A percentile compares a stretch with the other conserved stretches of the same genome.
phyloP scores from a whole-genome alignment of 2,797 vertebrate genomes.

The Erpetoichthys calabaricus region DNA sequence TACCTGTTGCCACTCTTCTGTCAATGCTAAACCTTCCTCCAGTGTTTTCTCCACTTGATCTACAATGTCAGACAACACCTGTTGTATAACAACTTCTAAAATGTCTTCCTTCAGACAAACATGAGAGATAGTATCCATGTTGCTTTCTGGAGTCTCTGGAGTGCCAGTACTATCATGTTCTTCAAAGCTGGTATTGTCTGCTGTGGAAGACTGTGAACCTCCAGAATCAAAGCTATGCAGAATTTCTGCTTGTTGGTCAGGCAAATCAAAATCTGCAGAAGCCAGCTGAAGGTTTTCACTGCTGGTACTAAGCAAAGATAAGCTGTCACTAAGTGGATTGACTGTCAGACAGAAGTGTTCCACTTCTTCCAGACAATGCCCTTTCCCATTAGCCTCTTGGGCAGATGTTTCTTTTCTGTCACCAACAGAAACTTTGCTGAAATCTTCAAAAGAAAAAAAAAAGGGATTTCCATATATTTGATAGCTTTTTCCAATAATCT shows the following conservation, averaged over 20 bases:
- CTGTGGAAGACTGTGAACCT: constrained; percentile 72
- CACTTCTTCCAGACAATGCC: constrained; percentile 71
- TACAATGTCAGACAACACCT: constrained; percentile 70
- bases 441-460: constrained; percentile 35
- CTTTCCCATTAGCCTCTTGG: constrained; percentile 48
- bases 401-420: constrained; percentile 36
- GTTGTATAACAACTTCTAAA: constrained; percentile 63
- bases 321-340: constrained; percentile 86
- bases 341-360: constrained; percentile 93
- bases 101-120: constrained; percentile 41
- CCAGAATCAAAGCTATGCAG: constrained; percentile 77
- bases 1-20: constrained; percentile 47
- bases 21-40: constrained; percentile 43
- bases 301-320: constrained; percentile 89
- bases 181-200: constrained; percentile 80
- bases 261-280: constrained; percentile 65
- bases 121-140: constrained; percentile 18
- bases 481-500: no score
- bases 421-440: constrained; percentile 44
- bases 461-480: background rate
- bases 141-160: constrained; percentile 28
- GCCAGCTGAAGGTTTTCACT: constrained; percentile 84
- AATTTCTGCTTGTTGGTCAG: constrained; percentile 71
- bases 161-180: constrained; percentile 55
- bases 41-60: constrained; percentile 58